Percentiles rank a stretch among this genome's conserved stretches.
Evolutionary conservation across 2,888 invertebrate species (phyloP).

Genomic region (Lasiommata megera): DNA sequence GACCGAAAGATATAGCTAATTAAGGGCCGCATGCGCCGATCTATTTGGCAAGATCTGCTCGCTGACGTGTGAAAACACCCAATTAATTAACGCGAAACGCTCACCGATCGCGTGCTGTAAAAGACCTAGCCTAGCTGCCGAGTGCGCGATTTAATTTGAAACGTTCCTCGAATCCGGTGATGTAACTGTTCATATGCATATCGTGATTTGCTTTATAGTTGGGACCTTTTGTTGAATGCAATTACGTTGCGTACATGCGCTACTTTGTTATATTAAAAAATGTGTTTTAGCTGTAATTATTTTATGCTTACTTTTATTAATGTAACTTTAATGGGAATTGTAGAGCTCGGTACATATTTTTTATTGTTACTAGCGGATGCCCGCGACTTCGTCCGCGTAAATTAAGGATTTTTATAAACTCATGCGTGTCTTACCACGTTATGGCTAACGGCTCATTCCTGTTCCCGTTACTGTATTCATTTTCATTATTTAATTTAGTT

Average conservation of each 20-base stretch:
- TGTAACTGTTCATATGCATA: slow-evolving; percentile 33
- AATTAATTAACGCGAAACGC: slow-evolving; percentile 78
- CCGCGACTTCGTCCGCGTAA: too few species aligned
- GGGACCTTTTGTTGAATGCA: slow-evolving; percentile 19
- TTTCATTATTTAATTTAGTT: too few species aligned
- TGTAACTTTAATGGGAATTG: neutral
- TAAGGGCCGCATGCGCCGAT: slow-evolving; percentile 76
- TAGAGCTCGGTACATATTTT: neutral
- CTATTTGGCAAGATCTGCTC: slow-evolving; percentile 79
- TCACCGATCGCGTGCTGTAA: slow-evolving; percentile 59
- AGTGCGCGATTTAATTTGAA: slow-evolving; percentile 54
- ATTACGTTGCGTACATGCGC: slow-evolving; percentile 15
- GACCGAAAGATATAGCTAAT: slow-evolving; percentile 74
- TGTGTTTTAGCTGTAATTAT: neutral
- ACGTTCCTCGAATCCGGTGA: slow-evolving; percentile 41
- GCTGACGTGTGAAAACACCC: slow-evolving; percentile 81
- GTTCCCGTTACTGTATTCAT: too few species aligned
- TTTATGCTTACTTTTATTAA: neutral
- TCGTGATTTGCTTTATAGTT: slow-evolving; percentile 27
- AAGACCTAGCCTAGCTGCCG: slow-evolving; percentile 50
- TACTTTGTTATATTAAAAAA: slow-evolving; percentile 10
- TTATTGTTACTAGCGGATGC: too few species aligned
- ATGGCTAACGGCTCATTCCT: too few species aligned
- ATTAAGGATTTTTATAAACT: too few species aligned
- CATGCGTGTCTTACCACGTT: too few species aligned